These are phyloP conservation scores for Siniperca undulata DNA, from an alignment of 2,797 vertebrate species.

Conservation along the genomic window DNA sequence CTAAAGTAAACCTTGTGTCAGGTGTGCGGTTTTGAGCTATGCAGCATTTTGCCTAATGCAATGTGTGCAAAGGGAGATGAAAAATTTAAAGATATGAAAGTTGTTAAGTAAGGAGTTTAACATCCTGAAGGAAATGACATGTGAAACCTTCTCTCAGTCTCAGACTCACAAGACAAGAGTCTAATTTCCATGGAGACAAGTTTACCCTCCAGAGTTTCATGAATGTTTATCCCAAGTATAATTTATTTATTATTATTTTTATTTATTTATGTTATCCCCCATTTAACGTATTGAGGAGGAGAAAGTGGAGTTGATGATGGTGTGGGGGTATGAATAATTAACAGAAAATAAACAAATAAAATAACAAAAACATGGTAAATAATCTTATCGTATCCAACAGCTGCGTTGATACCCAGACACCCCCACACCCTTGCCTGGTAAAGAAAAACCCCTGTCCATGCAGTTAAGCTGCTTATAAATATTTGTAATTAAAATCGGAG, in stretches of 20 bases:
- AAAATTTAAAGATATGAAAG: slow-evolving; percentile 50
- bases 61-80: slow-evolving; percentile 39
- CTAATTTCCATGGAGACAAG: slow-evolving; percentile 63
- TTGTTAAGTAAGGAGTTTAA: slow-evolving; percentile 47
- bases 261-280: slow-evolving; percentile 70
- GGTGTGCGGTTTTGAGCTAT: slow-evolving; percentile 23
- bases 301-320: slow-evolving; percentile 64
- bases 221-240: slow-evolving; percentile 54
- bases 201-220: slow-evolving; percentile 60
- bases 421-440: slow-evolving; percentile 72
- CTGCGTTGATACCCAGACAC: slow-evolving; percentile 69
- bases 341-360: slow-evolving; percentile 75
- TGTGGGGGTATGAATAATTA: slow-evolving; percentile 81
- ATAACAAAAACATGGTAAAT: slow-evolving; percentile 75
- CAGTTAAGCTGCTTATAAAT: slow-evolving; percentile 85
- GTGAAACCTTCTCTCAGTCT: slow-evolving; percentile 47
- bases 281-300: slow-evolving; percentile 67
- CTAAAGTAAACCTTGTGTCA: slow-evolving; percentile 41
- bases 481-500: slow-evolving; percentile 85
- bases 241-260: slow-evolving; percentile 57
- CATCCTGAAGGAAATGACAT: slow-evolving; percentile 55
- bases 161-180: slow-evolving; percentile 61
- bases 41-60: slow-evolving; percentile 32
- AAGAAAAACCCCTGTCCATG: slow-evolving; percentile 78
- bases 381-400: slow-evolving; percentile 82